Conservation (phyloP, 2,888 invertebrate species). For the Lithosia quadra region DNA sequence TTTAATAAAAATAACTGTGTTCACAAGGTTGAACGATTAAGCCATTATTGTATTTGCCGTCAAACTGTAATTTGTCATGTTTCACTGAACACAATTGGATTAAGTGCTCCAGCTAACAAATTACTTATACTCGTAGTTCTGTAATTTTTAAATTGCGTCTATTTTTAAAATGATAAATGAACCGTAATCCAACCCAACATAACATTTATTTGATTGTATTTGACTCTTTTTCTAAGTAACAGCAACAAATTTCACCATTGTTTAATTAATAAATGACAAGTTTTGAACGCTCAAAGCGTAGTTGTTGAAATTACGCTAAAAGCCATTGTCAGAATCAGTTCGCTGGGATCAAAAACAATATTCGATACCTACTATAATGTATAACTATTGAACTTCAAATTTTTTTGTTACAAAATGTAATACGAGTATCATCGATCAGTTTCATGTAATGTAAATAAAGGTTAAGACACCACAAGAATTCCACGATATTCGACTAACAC, state of each 20-base stretch:
- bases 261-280: not conserved
- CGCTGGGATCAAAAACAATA: not conserved
- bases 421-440: not conserved
- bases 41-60: not conserved
- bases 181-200: not conserved
- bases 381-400: not conserved
- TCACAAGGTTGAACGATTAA: not conserved
- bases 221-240: not conserved
- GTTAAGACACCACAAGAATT: not conserved
- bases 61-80: slow-evolving; percentile 5
- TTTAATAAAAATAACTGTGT: not conserved
- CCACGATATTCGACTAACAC: not conserved
- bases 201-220: slow-evolving; percentile 2
- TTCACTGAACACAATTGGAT: slow-evolving; percentile 29
- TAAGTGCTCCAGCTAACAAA: slow-evolving; percentile 3
- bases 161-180: not conserved
- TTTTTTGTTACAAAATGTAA: not conserved
- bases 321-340: not conserved
- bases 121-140: not conserved
- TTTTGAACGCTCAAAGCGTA: not conserved
- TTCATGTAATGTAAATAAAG: not conserved
- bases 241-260: not conserved
- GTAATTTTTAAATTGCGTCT: not conserved
- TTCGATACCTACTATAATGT: not conserved
- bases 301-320: not conserved